Conservation (phyloP, 2,888 invertebrate species). For the Portevinia maculata region DNA sequence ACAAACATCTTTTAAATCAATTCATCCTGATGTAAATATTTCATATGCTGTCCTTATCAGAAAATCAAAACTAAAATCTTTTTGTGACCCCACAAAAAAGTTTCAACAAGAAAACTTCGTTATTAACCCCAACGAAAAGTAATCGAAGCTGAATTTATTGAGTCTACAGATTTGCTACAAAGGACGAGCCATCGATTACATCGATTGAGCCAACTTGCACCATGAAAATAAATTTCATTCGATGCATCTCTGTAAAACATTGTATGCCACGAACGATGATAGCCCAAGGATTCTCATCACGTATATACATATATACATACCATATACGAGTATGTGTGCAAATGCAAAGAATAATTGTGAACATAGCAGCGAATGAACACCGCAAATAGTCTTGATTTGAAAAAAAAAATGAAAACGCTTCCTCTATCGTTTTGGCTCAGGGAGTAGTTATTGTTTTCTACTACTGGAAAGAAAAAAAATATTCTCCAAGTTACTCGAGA, state of each 20-base stretch:
- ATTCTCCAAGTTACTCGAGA: slow-evolving; percentile 24
- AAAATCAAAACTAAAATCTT: slow-evolving; percentile 23
- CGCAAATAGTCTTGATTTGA: slow-evolving; percentile 28
- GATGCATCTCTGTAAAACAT: slow-evolving; percentile 38
- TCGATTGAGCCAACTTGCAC: slow-evolving; percentile 43
- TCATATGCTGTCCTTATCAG: neutral
- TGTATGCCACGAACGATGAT: slow-evolving; percentile 32
- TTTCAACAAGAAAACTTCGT: slow-evolving; percentile 20
- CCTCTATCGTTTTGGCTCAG: slow-evolving; percentile 35
- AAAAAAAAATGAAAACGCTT: slow-evolving; percentile 15
- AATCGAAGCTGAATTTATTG: slow-evolving; percentile 38
- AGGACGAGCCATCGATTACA: slow-evolving; percentile 34
- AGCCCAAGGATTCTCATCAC: slow-evolving; percentile 47
- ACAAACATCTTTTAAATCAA: neutral
- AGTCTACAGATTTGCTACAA: slow-evolving; percentile 22
- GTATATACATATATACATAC: neutral
- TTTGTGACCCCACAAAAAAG: slow-evolving; percentile 5
- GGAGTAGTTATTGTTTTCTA: slow-evolving; percentile 35
- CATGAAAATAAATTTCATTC: slow-evolving; percentile 35
- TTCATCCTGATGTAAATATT: neutral
- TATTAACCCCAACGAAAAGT: slow-evolving; percentile 21
- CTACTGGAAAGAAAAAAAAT: neutral
- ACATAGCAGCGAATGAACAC: slow-evolving; percentile 30
- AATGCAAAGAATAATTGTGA: slow-evolving; percentile 43
- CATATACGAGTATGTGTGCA: slow-evolving; percentile 9